A percentile compares a stretch with the other conserved stretches of the same genome.
Conservation (phyloP, 2,113 vertebrate genomes). For the Psophia crepitans region DNA sequence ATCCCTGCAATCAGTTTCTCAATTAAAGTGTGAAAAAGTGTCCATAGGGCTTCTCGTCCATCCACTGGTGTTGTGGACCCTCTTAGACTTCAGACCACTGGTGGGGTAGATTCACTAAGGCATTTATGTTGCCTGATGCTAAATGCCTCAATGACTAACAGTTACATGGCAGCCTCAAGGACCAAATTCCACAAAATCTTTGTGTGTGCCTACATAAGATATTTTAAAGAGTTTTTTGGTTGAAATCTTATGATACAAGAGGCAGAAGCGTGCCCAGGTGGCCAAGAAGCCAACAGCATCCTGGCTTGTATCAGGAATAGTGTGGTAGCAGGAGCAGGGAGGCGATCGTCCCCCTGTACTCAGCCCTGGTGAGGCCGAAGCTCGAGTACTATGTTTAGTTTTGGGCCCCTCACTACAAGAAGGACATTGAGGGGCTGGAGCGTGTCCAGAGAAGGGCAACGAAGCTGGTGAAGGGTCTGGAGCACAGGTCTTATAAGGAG, state of each 20-base stretch:
- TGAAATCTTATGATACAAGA: neutral
- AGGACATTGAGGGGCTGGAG: neutral
- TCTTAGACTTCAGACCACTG: neutral
- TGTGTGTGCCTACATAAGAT: neutral
- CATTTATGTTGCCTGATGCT: neutral
- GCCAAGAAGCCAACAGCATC: neutral
- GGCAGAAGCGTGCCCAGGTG: neutral
- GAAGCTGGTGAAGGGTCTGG: neutral
- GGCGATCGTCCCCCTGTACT: fast-evolving
- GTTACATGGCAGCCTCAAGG: neutral
- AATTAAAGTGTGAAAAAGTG: neutral
- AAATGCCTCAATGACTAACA: neutral
- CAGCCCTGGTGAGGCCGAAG: fast-evolving
- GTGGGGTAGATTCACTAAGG: neutral
- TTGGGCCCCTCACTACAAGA: neutral
- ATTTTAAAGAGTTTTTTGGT: neutral
- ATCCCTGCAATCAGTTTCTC: neutral
- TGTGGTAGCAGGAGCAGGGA: neutral
- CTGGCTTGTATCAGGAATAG: fast-evolving
- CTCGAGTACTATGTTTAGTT: fast-evolving
- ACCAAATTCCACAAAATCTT: neutral
- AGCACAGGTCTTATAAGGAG: neutral
- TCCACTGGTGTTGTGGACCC: neutral
- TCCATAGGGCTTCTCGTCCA: neutral
- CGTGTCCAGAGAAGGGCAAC: fast-evolving